These are phyloP conservation scores for Egretta garzetta DNA, from an alignment of 2,113 vertebrate species.

Conservation along the genomic window DNA sequence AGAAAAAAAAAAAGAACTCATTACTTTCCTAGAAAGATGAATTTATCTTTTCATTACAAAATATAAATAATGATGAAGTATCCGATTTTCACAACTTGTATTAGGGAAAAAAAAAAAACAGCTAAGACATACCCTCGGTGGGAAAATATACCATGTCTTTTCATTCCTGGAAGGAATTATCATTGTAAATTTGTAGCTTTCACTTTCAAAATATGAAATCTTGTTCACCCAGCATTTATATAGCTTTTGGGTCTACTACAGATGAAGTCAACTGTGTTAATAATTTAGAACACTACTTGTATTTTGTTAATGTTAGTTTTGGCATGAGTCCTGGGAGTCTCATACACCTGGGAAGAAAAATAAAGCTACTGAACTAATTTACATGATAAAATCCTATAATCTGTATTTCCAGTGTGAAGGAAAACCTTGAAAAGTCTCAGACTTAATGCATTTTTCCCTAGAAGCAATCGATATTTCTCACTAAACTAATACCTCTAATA, in stretches of 20 bases:
- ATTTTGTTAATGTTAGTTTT: background rate
- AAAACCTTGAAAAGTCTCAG: background rate
- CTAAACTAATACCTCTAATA: background rate
- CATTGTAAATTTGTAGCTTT: background rate
- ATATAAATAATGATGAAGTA: background rate
- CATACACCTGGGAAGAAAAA: background rate
- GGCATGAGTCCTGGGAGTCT: background rate
- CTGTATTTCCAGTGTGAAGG: background rate
- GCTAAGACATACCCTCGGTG: background rate
- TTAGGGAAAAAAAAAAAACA: too few relatives aligned
- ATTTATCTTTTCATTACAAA: background rate
- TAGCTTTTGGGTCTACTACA: background rate
- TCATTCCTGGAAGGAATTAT: background rate
- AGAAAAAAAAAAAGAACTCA: background rate
- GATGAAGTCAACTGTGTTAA: background rate
- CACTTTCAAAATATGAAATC: background rate
- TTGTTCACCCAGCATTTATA: background rate
- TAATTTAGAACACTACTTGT: background rate
- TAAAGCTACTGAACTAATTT: background rate
- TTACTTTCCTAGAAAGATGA: background rate
- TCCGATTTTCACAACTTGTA: background rate
- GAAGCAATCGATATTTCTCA: background rate
- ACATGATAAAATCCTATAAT: background rate
- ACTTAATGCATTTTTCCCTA: background rate
- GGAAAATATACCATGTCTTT: background rate